Evolutionary conservation across 2,113 vertebrate species (phyloP).

Genomic region (Lipophrys pholis): DNA sequence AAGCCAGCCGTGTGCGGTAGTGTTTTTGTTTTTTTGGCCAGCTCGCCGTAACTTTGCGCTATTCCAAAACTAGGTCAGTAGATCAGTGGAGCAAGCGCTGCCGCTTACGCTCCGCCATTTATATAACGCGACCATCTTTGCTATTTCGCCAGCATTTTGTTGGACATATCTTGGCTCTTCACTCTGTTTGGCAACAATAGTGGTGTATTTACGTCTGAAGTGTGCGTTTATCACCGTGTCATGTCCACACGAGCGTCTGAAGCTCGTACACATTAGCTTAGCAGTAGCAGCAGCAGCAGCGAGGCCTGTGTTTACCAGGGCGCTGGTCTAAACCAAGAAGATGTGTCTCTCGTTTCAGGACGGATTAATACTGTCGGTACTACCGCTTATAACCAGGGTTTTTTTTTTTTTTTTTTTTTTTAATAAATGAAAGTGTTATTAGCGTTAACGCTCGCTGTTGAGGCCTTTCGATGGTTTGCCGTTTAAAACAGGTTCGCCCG

Average conservation of each 20-base stretch:
- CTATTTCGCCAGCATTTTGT: neutral
- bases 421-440: too few relatives aligned
- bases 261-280: constrained; percentile 43
- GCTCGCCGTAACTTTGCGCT: constrained; percentile 67
- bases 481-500: too few relatives aligned
- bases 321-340: neutral
- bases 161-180: neutral
- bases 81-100: constrained; percentile 84
- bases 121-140: constrained; percentile 42
- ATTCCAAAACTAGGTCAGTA: constrained; percentile 85
- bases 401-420: neutral
- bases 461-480: too few relatives aligned
- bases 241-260: neutral
- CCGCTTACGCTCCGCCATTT: constrained; percentile 52
- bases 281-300: constrained; percentile 19
- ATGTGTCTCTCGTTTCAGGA: neutral
- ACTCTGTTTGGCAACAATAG: neutral
- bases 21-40: constrained; percentile 6
- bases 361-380: neutral
- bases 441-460: too few relatives aligned
- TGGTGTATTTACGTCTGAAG: neutral
- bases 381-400: too few relatives aligned
- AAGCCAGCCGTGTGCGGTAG: neutral
- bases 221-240: neutral
- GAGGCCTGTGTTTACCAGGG: constrained; percentile 48